Evolutionary conservation across 2,888 invertebrate genomes (phyloP).

Genomic region (Nemoura dubitans): DNA sequence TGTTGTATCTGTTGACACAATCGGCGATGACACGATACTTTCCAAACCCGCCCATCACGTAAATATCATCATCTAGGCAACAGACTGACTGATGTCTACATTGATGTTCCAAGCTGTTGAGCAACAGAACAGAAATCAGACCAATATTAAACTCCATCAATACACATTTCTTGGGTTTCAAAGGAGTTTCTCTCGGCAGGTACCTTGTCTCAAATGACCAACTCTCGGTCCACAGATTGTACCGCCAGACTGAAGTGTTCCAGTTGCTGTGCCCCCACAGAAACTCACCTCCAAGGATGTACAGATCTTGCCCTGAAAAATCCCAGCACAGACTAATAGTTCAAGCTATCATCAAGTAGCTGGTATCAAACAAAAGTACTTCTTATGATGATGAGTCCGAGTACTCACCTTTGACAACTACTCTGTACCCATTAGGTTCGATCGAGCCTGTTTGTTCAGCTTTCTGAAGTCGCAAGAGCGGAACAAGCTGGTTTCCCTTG

Average conservation of each 20-base stretch:
- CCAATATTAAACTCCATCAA: not conserved
- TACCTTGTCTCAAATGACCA: constrained; percentile 54
- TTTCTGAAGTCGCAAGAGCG: constrained; percentile 50
- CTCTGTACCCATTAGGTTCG: constrained; percentile 52
- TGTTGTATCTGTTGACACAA: constrained; percentile 53
- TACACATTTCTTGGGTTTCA: no score
- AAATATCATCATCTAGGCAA: constrained; percentile 53
- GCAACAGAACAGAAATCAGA: constrained; percentile 29
- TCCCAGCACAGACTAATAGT: constrained; percentile 3
- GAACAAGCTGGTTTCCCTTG: constrained; percentile 44
- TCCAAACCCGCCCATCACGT: constrained; percentile 56
- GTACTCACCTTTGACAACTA: constrained; percentile 48
- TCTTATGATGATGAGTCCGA: not conserved
- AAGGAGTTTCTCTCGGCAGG: not conserved
- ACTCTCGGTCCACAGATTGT: constrained; percentile 53
- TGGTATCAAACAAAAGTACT: no score
- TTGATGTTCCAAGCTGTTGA: constrained; percentile 33
- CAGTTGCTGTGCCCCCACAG: constrained; percentile 55
- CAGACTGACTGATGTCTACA: constrained; percentile 55
- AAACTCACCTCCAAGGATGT: constrained; percentile 55
- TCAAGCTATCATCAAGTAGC: no score
- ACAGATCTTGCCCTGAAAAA: constrained; percentile 54
- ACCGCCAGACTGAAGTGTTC: constrained; percentile 55
- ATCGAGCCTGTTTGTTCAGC: constrained; percentile 43
- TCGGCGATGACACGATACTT: constrained; percentile 54